Percentiles rank a stretch among this genome's conserved stretches.
Evolutionary conservation across 2,888 invertebrate species (phyloP).

Genomic region (Hyalella azteca): DNA sequence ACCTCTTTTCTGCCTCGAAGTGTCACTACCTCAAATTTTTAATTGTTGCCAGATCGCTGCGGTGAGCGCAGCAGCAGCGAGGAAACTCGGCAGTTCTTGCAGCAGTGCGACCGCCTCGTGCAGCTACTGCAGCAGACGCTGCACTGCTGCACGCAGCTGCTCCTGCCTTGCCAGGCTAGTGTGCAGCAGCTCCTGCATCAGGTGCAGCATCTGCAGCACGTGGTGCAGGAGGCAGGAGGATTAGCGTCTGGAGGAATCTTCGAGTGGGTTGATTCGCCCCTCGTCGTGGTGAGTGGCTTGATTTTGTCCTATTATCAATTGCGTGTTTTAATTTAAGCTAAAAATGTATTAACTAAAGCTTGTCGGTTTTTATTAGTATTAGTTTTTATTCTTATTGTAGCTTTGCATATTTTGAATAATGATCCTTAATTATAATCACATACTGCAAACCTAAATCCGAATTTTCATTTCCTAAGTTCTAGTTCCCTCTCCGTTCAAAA

Average conservation of each 20-base stretch:
- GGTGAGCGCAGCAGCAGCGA: slow-evolving; percentile 45
- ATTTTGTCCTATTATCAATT: not conserved
- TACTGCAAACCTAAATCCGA: too few relatives aligned
- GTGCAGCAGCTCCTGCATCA: not conserved
- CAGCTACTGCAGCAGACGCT: not conserved
- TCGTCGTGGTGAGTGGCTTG: slow-evolving; percentile 73
- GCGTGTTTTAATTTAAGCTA: too few relatives aligned
- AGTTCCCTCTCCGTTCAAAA: too few relatives aligned
- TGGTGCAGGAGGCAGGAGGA: slow-evolving; percentile 59
- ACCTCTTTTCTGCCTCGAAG: too few relatives aligned
- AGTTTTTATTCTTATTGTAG: too few relatives aligned
- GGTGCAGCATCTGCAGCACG: slow-evolving; percentile 59
- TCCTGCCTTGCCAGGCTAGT: too few relatives aligned
- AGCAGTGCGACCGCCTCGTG: slow-evolving; percentile 43
- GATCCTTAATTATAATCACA: too few relatives aligned
- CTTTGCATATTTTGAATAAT: too few relatives aligned
- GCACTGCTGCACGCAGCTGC: not conserved
- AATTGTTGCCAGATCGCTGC: not conserved
- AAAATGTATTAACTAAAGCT: too few relatives aligned
- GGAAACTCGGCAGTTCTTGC: slow-evolving; percentile 50
- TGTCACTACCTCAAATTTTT: too few relatives aligned
- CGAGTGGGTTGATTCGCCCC: slow-evolving; percentile 88
- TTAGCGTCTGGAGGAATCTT: slow-evolving; percentile 73
- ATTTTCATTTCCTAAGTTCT: too few relatives aligned
- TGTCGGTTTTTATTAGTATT: too few relatives aligned